Base-by-base conservation (phyloP, 2,797 vertebrate genomes). In the Graptemys geographica region DNA sequence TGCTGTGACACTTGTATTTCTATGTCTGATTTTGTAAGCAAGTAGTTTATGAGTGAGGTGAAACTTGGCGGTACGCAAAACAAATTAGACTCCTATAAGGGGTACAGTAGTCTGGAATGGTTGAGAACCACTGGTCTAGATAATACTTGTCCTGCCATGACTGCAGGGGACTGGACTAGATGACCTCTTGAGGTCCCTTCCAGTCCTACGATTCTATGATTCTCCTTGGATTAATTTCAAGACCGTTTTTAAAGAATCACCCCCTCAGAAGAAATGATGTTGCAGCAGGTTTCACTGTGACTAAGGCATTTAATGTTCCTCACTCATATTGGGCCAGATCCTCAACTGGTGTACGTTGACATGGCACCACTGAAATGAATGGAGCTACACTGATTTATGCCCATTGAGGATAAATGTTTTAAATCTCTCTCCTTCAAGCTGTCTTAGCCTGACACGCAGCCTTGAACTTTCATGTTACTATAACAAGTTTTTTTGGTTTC, bases 331-430 rank as follows among this genome's bases (percentile, higher is more conserved):
- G 49, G 41, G 41, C 28, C 47, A 10, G 5, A 37, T 33, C 87
- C 27, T 9, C 5, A 11, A 0, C 4, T 11, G 0, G 5, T 0
- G 74, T 2, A 0, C 0, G 12, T 15, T 0, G 0, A 1, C 9
- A 0, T 0, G 11, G 12, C 31, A 33, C 16, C 62, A 65, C 1
- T 65, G 62, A 65, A 65, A 65, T n/a, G 4, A 2, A 19, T 0
- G 2, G n/a, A 3, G 84, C 69, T 11, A 0, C 0, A 3, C 18
- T 1, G 55, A 31, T 80, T 69, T 47, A 1, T 3, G 41, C 5
- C 0, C 0, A 3, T 4, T 0, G 2, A 4, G 44, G 51, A 4
- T 69, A 0, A 2, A 25, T 1, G 0, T 1, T n/a, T 72, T 6
- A 55, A 86, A 53, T 0, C 57, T 27, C 37, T 78, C 37, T 52